Percentiles rank a stretch among this genome's conserved stretches.
Evolutionary conservation across 2,113 vertebrate species (phyloP).

Genomic region (Periophthalmodon schlosseri): DNA sequence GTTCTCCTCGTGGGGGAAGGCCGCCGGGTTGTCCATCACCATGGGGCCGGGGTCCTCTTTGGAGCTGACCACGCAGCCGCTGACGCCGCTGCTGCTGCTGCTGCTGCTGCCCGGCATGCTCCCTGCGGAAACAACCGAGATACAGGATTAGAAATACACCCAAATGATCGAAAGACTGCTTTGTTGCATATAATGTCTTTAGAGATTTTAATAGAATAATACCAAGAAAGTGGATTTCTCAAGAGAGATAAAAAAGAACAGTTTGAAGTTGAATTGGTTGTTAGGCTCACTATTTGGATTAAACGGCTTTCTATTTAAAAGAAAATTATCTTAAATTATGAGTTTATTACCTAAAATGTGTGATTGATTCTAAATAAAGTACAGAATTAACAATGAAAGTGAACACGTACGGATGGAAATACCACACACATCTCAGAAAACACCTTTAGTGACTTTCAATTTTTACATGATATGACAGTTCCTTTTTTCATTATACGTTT

Average conservation of each 20-base stretch:
- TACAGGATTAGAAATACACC: not conserved
- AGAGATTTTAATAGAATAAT: not conserved
- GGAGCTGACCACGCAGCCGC: slow-evolving; percentile 66
- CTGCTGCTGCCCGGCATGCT: slow-evolving; percentile 70
- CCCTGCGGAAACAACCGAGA: slow-evolving; percentile 39
- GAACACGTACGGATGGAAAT: too few species aligned
- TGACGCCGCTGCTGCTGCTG: slow-evolving; percentile 65
- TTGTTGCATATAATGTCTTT: not conserved
- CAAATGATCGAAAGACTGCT: not conserved
- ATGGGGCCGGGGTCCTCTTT: slow-evolving; percentile 84
- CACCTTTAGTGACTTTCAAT: too few species aligned
- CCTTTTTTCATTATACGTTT: too few species aligned
- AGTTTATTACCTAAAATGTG: not conserved
- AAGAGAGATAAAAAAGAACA: not conserved
- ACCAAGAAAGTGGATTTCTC: not conserved
- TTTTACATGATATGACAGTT: too few species aligned
- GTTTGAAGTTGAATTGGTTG: not conserved
- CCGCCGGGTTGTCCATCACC: slow-evolving; percentile 86
- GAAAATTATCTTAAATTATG: not conserved
- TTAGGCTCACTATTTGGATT: not conserved
- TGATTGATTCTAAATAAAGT: too few species aligned
- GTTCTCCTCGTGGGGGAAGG: slow-evolving; percentile 89
- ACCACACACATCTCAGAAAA: too few species aligned
- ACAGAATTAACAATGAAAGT: not conserved
- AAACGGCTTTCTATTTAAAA: not conserved